Conservation (phyloP, 1,140 invertebrate genomes). For the Calephelis virginiensis region DNA sequence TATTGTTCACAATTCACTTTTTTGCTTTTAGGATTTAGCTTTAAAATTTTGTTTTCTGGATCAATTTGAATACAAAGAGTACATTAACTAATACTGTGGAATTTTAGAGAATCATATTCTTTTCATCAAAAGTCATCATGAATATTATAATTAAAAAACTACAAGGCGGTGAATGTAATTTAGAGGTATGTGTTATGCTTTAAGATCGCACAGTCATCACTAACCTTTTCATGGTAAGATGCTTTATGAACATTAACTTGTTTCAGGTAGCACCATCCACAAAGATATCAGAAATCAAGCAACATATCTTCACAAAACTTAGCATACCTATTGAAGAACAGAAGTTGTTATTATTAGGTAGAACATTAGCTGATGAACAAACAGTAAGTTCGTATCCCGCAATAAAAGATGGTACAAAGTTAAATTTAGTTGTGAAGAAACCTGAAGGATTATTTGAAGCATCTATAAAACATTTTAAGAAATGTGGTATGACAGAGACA, state of each 20-base stretch:
- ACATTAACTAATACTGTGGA: background rate
- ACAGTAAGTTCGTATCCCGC: conserved; percentile 52
- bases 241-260: background rate
- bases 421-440: conserved; percentile 65
- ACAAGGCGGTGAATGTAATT: conserved; percentile 60
- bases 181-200: conserved; percentile 47
- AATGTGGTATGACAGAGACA: conserved; percentile 52
- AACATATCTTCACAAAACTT: conserved; percentile 47
- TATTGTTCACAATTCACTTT: background rate
- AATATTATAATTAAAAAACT: conserved; percentile 66
- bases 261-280: conserved; percentile 59
- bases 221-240: background rate
- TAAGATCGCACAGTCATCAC: conserved; percentile 4
- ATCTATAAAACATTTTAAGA: conserved; percentile 57
- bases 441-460: conserved; percentile 55
- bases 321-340: conserved; percentile 56
- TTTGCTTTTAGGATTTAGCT: background rate
- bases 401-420: conserved; percentile 67
- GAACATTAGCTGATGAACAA: conserved; percentile 59
- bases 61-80: background rate
- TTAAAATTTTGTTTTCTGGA: conserved; percentile 7
- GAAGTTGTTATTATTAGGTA: conserved; percentile 55
- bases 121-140: conserved; percentile 39
- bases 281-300: conserved; percentile 63
- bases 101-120: background rate